Percentiles rank a stretch among this genome's conserved stretches.
Conservation (phyloP, 2,888 invertebrate genomes). For the Argyresthia goedartella region DNA sequence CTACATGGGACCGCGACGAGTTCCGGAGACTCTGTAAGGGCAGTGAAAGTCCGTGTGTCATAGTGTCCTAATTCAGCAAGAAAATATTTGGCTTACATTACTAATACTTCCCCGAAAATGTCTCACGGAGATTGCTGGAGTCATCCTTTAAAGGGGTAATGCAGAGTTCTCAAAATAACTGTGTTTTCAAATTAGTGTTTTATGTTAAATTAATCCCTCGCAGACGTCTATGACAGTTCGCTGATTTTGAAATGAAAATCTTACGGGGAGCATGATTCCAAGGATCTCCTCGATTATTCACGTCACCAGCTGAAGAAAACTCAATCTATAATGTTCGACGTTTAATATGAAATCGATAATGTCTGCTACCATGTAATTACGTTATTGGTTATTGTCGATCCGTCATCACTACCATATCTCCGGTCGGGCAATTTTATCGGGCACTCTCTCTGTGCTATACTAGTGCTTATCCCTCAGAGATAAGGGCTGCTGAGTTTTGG, state of each 20-base stretch:
- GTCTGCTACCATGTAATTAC: constrained; percentile 3
- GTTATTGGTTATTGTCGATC: constrained; percentile 4
- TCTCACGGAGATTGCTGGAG: too few species aligned
- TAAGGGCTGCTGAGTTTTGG: neutral
- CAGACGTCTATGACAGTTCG: too few species aligned
- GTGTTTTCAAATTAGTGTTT: too few species aligned
- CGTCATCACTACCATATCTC: neutral
- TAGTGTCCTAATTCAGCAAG: too few species aligned
- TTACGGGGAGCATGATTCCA: too few species aligned
- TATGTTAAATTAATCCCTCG: too few species aligned
- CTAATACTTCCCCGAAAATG: too few species aligned
- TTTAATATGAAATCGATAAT: constrained; percentile 3
- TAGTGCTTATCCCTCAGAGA: too few species aligned
- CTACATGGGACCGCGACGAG: neutral
- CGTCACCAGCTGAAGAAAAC: neutral
- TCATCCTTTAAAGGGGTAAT: too few species aligned
- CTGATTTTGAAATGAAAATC: too few species aligned
- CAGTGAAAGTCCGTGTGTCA: neutral
- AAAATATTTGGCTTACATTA: too few species aligned
- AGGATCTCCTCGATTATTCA: neutral
- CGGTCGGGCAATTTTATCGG: neutral
- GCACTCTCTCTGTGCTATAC: neutral
- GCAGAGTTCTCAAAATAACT: too few species aligned
- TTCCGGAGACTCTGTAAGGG: neutral
- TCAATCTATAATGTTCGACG: neutral